Conservation (phyloP, 2,888 invertebrate species). For the Aplocera efformata region DNA sequence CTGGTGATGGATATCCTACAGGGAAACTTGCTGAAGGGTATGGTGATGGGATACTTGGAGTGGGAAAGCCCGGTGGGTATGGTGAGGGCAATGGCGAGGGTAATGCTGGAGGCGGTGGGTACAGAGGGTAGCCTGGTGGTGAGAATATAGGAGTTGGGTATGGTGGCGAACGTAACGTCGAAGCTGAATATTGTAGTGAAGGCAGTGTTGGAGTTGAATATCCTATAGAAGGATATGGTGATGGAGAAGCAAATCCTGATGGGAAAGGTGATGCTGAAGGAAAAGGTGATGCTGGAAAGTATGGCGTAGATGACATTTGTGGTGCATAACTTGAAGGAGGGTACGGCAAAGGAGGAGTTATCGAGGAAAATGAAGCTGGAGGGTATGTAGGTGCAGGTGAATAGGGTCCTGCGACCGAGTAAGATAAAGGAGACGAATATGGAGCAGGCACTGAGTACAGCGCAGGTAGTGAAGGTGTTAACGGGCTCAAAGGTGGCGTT, state of each 20-base stretch:
- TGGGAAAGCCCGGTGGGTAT: neutral
- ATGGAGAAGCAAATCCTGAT: conserved; percentile 9
- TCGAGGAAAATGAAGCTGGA: conserved; percentile 9
- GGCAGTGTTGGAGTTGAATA: neutral
- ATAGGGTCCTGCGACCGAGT: conserved; percentile 13
- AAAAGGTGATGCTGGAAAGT: conserved; percentile 11
- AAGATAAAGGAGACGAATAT: conserved; percentile 19
- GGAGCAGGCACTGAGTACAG: conserved; percentile 9
- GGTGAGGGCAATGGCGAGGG: neutral
- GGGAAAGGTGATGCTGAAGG: conserved; percentile 21
- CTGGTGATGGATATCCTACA: conserved; percentile 2
- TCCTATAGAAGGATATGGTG: conserved; percentile 9
- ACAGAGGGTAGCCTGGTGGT: conserved; percentile 1
- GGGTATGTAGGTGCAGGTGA: conserved; percentile 6
- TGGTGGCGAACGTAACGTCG: neutral
- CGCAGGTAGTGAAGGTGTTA: conserved; percentile 7
- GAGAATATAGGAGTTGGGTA: conserved; percentile 6
- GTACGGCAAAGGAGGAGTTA: conserved; percentile 3
- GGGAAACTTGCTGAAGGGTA: conserved; percentile 5
- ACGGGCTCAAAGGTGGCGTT: conserved; percentile 7
- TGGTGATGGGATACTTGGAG: neutral
- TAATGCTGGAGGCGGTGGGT: neutral
- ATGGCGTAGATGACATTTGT: conserved; percentile 22
- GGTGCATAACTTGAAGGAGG: conserved; percentile 9
- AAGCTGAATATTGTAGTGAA: conserved; percentile 6